A percentile compares a stretch with the other conserved stretches of the same genome.
Evolutionary conservation across 2,797 vertebrate genomes (phyloP).

Genomic region (Artibeus lituratus): DNA sequence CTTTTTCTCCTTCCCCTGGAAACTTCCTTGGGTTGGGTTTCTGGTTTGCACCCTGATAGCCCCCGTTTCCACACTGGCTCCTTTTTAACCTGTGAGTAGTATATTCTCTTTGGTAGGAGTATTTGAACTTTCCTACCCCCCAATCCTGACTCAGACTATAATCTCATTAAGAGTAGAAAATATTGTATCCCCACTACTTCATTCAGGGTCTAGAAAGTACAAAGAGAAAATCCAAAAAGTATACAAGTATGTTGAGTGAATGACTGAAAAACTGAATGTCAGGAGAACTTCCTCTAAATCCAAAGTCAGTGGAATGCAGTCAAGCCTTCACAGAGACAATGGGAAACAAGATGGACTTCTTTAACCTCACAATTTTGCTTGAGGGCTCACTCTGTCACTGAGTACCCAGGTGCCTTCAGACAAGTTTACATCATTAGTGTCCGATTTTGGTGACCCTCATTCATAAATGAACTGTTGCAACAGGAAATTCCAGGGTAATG

Average conservation of each 20-base stretch:
- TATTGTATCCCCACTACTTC: not conserved
- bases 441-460: constrained; percentile 35
- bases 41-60: not conserved
- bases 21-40: not conserved
- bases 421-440: constrained; percentile 34
- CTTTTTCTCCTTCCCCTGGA: not conserved
- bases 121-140: not conserved
- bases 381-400: not conserved
- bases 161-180: not conserved
- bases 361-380: not conserved
- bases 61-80: not conserved
- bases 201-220: not conserved
- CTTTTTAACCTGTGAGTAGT: not conserved
- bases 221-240: not conserved
- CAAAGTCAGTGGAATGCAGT: not conserved
- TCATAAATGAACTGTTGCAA: constrained; percentile 21
- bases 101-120: not conserved
- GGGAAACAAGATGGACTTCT: not conserved
- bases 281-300: not conserved
- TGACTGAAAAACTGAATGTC: not conserved
- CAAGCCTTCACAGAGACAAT: not conserved
- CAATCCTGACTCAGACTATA: not conserved
- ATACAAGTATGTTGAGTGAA: not conserved
- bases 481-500: constrained; percentile 29
- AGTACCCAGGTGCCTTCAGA: not conserved